phyloP scores from a whole-genome alignment of 2,797 vertebrate genomes.

The Argya squamiceps region DNA sequence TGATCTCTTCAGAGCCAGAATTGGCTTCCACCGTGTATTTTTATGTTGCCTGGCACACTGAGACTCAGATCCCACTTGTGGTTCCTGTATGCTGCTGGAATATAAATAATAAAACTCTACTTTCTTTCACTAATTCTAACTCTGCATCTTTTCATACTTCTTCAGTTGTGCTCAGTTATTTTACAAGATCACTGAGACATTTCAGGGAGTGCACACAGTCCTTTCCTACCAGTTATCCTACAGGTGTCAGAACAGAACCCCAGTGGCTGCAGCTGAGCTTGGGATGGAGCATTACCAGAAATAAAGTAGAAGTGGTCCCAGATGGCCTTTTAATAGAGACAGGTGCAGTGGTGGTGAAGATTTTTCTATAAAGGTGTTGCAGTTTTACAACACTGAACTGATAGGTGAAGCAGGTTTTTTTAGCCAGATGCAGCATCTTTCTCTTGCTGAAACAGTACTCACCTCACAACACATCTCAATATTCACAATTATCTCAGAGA shows the following conservation, averaged over 20 bases:
- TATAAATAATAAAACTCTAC: background rate
- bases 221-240: background rate
- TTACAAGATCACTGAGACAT: background rate
- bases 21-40: background rate
- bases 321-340: background rate
- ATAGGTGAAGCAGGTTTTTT: background rate
- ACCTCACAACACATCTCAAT: background rate
- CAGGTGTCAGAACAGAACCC: background rate
- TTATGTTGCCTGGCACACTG: background rate
- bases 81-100: background rate
- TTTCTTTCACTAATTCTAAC: background rate
- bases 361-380: background rate
- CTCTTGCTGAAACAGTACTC: background rate
- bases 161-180: background rate
- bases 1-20: background rate
- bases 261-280: background rate
- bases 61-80: background rate
- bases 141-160: background rate
- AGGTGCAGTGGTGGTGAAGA: background rate
- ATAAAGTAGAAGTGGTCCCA: background rate
- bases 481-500: background rate
- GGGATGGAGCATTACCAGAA: background rate
- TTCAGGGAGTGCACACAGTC: fast-evolving
- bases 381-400: background rate
- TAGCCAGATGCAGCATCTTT: background rate